A percentile compares a stretch with the other conserved stretches of the same genome.
phyloP scores from a whole-genome alignment of 1,140 invertebrate genomes.

The Pantala flavescens region DNA sequence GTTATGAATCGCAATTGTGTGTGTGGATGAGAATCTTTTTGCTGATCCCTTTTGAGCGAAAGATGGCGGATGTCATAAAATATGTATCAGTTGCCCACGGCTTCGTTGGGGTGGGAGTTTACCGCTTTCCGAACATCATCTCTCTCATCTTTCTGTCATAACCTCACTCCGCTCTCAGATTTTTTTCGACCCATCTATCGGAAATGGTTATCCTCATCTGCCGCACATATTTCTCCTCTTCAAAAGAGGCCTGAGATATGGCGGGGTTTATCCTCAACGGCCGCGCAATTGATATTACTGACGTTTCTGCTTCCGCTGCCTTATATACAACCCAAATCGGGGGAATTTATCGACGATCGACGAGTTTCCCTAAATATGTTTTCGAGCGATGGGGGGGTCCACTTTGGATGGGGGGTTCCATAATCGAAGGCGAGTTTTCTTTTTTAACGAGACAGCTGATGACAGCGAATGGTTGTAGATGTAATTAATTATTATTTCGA shows the following conservation, averaged over 20 bases:
- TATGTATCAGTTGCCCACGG: conserved; percentile 4
- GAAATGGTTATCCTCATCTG: conserved; percentile 3
- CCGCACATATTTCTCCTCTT: background rate
- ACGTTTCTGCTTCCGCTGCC: background rate
- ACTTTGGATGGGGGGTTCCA: too few relatives aligned
- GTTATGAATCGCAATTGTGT: background rate
- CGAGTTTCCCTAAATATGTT: too few relatives aligned
- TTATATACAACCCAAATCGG: too few relatives aligned
- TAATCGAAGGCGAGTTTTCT: too few relatives aligned
- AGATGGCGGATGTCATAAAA: background rate
- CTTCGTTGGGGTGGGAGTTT: background rate
- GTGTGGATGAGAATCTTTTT: background rate
- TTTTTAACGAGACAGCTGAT: too few relatives aligned
- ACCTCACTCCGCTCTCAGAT: background rate
- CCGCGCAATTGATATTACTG: background rate
- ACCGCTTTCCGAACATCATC: background rate
- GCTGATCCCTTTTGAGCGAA: background rate
- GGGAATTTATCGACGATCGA: too few relatives aligned
- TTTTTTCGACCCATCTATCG: background rate
- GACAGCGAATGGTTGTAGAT: too few relatives aligned
- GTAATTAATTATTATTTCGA: too few relatives aligned
- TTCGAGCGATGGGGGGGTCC: too few relatives aligned
- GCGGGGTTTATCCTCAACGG: background rate
- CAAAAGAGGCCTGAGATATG: background rate
- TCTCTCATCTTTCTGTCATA: background rate